Evolutionary conservation across 2,888 invertebrate genomes (phyloP).

Genomic region (Phaonia tiefii): DNA sequence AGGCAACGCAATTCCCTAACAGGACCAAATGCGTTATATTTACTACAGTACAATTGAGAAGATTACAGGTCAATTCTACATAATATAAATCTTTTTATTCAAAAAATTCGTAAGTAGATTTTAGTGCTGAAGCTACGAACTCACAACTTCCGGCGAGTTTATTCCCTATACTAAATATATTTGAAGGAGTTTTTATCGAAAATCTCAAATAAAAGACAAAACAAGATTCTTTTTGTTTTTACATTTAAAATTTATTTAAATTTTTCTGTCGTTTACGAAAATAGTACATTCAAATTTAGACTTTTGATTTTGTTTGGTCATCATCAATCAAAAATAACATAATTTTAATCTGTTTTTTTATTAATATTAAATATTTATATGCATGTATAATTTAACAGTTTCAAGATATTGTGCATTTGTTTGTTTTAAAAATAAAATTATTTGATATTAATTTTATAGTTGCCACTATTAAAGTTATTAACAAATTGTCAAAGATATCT

Average conservation of each 20-base stretch:
- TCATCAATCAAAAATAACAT: conserved; percentile 46
- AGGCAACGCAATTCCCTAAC: too few relatives aligned
- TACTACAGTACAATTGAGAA: too few relatives aligned
- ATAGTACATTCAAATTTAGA: conserved; percentile 58
- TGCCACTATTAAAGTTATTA: conserved; percentile 9
- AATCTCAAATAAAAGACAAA: conserved; percentile 1
- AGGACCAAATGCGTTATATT: too few relatives aligned
- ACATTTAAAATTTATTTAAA: conserved; percentile 57
- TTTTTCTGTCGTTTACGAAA: conserved; percentile 56
- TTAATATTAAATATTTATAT: conserved; percentile 43
- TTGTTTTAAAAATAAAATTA: neutral
- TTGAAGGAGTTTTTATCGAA: too few relatives aligned
- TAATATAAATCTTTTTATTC: too few relatives aligned
- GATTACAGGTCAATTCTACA: too few relatives aligned
- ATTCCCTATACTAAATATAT: too few relatives aligned
- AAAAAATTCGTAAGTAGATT: too few relatives aligned
- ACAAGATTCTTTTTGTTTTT: conserved; percentile 32
- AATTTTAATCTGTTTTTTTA: conserved; percentile 57
- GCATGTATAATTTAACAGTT: conserved; percentile 20
- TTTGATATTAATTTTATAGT: neutral
- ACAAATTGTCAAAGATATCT: conserved; percentile 17
- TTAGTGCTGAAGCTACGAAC: too few relatives aligned
- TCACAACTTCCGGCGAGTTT: too few relatives aligned
- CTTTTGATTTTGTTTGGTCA: conserved; percentile 26
- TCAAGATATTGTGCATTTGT: conserved; percentile 36